These are phyloP conservation scores for Phocoena phocoena DNA, from an alignment of 2,113 vertebrate genomes.

Conservation along the genomic window DNA sequence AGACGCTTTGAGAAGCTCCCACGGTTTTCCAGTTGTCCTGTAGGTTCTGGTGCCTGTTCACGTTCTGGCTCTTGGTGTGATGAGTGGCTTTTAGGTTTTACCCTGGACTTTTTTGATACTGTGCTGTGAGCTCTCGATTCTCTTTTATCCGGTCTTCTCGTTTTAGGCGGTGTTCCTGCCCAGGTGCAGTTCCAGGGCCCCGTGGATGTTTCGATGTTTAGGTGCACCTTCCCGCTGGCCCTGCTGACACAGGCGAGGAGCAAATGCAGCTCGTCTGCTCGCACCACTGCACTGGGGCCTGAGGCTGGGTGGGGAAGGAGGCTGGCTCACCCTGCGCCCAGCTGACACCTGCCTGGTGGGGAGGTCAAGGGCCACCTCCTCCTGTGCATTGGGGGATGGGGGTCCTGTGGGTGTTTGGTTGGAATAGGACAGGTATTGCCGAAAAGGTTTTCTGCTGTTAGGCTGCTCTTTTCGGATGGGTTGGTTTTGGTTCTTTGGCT, in stretches of 20 bases:
- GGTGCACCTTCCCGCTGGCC: neutral
- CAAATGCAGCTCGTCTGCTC: neutral
- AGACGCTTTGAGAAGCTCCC: too few species aligned
- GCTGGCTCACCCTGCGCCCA: neutral
- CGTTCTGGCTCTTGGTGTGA: neutral
- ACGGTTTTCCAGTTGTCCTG: accelerated
- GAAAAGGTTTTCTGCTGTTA: neutral
- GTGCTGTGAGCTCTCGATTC: neutral
- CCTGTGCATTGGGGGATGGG: too few species aligned
- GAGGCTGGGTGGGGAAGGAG: neutral
- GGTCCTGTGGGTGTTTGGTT: neutral
- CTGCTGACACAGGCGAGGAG: neutral
- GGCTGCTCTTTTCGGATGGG: neutral
- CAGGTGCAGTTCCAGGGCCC: neutral
- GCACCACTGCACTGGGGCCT: neutral
- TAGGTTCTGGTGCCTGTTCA: neutral
- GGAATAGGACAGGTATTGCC: neutral
- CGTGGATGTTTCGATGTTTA: accelerated
- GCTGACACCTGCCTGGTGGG: too few species aligned
- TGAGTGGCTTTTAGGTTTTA: neutral
- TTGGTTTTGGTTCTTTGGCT: neutral
- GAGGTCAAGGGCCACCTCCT: neutral
- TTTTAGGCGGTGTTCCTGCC: too few species aligned
- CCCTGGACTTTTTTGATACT: neutral
- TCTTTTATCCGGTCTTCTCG: neutral